These are phyloP conservation scores for Hippoglossus stenolepis DNA, from an alignment of 2,113 vertebrate species.

Conservation along the genomic window DNA sequence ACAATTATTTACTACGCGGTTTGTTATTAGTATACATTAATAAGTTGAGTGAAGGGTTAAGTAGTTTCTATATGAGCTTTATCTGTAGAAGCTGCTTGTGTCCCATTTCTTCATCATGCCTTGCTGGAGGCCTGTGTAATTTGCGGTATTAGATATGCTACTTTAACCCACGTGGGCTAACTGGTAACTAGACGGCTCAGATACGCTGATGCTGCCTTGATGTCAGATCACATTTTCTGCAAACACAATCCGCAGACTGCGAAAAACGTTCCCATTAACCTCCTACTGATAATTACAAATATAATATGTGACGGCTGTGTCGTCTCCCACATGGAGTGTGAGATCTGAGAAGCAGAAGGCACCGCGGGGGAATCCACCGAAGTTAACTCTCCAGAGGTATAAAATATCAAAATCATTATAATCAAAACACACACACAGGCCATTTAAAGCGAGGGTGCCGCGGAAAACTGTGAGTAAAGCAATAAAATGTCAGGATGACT, in stretches of 20 bases:
- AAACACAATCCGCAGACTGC: slow-evolving; percentile 47
- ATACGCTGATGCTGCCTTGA: slow-evolving; percentile 28
- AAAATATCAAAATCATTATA: slow-evolving; percentile 48
- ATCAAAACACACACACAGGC: slow-evolving; percentile 28
- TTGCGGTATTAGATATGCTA: slow-evolving; percentile 30
- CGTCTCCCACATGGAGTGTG: slow-evolving; percentile 36
- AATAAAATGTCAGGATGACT: slow-evolving; percentile 31
- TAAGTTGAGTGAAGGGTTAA: too few species aligned
- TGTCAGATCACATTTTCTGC: slow-evolving; percentile 56
- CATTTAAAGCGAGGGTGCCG: background rate
- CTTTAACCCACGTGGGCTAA: slow-evolving; percentile 49
- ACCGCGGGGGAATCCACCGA: slow-evolving; percentile 38
- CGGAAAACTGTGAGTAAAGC: slow-evolving; percentile 24
- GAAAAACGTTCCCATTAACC: slow-evolving; percentile 36
- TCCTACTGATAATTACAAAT: slow-evolving; percentile 59
- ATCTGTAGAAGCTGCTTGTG: background rate
- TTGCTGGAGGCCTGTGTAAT: slow-evolving; percentile 26
- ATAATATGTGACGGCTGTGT: slow-evolving; percentile 32
- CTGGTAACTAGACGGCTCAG: slow-evolving; percentile 39
- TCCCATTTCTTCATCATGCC: background rate
- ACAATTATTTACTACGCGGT: too few species aligned
- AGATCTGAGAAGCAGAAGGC: slow-evolving; percentile 31
- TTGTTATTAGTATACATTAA: too few species aligned
- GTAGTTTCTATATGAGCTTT: too few species aligned
- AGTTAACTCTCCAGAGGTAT: slow-evolving; percentile 23